phyloP scores from a whole-genome alignment of 2,888 invertebrate genomes.

The Nemoura dubitans region DNA sequence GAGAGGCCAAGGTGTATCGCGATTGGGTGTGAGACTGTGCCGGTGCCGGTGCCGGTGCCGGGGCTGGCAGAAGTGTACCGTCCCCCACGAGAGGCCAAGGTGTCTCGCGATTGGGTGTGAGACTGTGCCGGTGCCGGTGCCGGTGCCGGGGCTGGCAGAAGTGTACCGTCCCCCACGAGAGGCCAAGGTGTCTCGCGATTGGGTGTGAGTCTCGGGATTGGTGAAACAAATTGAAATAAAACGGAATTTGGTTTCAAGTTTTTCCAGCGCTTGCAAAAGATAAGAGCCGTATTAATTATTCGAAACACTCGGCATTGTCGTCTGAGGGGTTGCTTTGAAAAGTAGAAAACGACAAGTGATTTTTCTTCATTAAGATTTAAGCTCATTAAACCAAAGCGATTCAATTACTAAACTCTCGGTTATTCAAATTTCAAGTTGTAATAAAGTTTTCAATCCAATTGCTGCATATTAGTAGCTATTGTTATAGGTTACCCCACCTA shows the following conservation, averaged over 20 bases:
- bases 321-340: background rate
- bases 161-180: no score
- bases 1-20: no score
- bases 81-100: no score
- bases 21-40: no score
- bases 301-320: background rate
- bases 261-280: background rate
- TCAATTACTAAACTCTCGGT: constrained; percentile 24
- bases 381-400: constrained; percentile 30
- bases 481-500: constrained; percentile 25
- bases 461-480: constrained; percentile 28
- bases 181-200: no score
- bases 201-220: background rate
- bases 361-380: constrained; percentile 31
- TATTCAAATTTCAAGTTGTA: constrained; percentile 29
- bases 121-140: background rate
- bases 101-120: background rate
- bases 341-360: constrained; percentile 9
- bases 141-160: no score
- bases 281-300: constrained; percentile 4
- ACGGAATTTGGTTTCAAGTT: background rate
- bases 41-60: no score
- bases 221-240: background rate
- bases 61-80: no score
- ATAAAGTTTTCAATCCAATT: constrained; percentile 28